A percentile compares a stretch with the other conserved stretches of the same genome.
Evolutionary conservation across 2,797 vertebrate genomes (phyloP).

Genomic region (Enteromius paludinosus): DNA sequence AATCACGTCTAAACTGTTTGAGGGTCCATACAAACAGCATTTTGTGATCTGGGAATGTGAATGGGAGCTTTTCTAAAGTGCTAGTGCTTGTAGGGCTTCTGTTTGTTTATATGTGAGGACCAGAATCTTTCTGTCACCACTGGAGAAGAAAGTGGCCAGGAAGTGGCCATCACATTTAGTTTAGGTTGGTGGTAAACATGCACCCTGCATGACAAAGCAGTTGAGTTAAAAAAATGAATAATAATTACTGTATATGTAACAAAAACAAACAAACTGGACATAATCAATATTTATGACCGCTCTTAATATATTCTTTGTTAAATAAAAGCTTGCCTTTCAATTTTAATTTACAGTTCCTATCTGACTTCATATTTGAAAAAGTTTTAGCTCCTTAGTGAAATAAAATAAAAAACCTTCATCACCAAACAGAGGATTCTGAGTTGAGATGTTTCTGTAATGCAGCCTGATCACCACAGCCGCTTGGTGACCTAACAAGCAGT

Average conservation of each 20-base stretch:
- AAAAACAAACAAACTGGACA: neutral
- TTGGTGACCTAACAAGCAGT: neutral
- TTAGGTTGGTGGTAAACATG: neutral
- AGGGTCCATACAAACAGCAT: constrained; percentile 80
- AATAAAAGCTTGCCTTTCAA: neutral
- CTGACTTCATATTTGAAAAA: neutral
- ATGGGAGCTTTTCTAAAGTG: constrained; percentile 71
- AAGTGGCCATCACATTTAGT: constrained; percentile 9
- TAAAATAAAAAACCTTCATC: neutral
- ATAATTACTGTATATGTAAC: neutral
- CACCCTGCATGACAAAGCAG: neutral
- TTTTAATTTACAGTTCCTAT: neutral
- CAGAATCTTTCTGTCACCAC: constrained; percentile 76
- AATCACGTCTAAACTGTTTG: constrained; percentile 88
- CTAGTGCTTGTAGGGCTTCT: constrained; percentile 67
- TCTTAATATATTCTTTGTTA: neutral
- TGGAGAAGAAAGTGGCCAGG: constrained; percentile 5
- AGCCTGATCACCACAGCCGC: neutral
- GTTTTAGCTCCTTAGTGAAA: neutral
- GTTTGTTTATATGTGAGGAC: constrained; percentile 71
- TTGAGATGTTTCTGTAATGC: neutral
- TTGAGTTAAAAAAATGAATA: too few species aligned
- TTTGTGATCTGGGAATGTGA: constrained; percentile 72
- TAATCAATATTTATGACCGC: neutral
- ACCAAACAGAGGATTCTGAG: neutral